Base-by-base conservation (phyloP, 2,113 vertebrate species). In the Dissostichus mawsoni region DNA sequence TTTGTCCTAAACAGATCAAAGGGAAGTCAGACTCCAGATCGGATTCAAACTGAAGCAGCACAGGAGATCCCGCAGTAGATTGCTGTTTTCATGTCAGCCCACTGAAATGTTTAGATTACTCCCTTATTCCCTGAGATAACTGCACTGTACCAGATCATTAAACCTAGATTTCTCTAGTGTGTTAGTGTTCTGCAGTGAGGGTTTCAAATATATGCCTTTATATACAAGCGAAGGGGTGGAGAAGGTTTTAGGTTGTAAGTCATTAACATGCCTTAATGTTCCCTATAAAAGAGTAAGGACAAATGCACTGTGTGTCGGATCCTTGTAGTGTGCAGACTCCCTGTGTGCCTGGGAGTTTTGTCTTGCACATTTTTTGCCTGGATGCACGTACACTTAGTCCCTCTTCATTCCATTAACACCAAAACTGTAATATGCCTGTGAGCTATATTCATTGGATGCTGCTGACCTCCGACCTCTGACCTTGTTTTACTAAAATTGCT, bases 41-140 rank as follows among this genome's bases (percentile, higher is more conserved):
- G 23, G 29, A 72, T 23, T 33, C 53, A 57, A 61, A 63, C 55
- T 44, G 9, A 53, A 11, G n/a, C 11, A 52, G 66, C n/a, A n/a
- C 36, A 20, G 23, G 45, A 48, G 47, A 66, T 59, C 33, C 8
- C 0, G 5, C 41, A 1, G 45, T 20, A 50, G 29, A 68, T 59
- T 59, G 65, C 41, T 25, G 33, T 72, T 68, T 72, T 57, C 55
- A 70, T n/a, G 33, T 47, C 25, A 56, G 51, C 36, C 36, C 44
- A 53, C 50, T 67, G 61, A 75, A 71, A 68, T 57, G 53, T 66
- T 70, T 6, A 81, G 29, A 81, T 77, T 20, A 33, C 50, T 74
- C 59, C 81, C 74, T 78, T 33, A 56, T 45, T 78, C 70, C 70
- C 75, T 64, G 56, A 77, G 81, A 81, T 74, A 66, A 78, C 69